Evolutionary conservation across 2,113 vertebrate species (phyloP), one percentile per base, ranked within the genome.

Genomic region (Calyptomena viridis): DNA sequence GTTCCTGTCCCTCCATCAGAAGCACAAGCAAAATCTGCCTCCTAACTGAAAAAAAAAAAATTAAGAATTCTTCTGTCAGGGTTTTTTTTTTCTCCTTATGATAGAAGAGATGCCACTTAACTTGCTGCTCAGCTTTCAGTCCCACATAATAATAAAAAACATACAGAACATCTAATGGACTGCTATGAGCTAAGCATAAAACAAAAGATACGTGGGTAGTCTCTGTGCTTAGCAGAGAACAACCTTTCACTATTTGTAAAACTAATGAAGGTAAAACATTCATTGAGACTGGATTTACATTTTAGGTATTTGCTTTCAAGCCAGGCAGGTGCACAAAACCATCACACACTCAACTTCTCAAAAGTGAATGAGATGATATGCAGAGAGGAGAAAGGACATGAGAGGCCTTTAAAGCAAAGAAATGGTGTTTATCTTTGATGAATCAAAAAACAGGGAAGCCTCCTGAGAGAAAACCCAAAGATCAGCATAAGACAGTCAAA

Each of bases 131-230:
- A 14, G 49, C 47, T 72, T 82, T 84, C 69, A 84, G 39, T 35
- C 39, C 14, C 56, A 58, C 14, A 6, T 13, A 90, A 68, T 17
- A 75, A 35, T 37, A 25, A 40, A 87, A 83, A 90, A 83, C 19
- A 49, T 8, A 64, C 10, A 66, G 58, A 72, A 72, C 39, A 58
- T 50, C 64, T 88, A 69, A 88, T 5, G 18, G 24, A 28, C 24
- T 87, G 52, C 40, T 33, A 55, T 1, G 81, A 63, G 33, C 22
- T 71, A 62, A 93, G 16, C 42, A 60, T 56, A 90, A 90, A 83
- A 39, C 8, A 76, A 40, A 87, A 82, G 11, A 72, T 11, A 42
- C 0, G 0, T 1, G 2, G 31, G 31, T 14, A 74, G 28, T 31
- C n/a, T 68, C 75, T 31, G 2, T 3, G 15, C 42, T 67, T 47